phyloP scores from a whole-genome alignment of 2,888 invertebrate species.

The Zeuzera pyrina region DNA sequence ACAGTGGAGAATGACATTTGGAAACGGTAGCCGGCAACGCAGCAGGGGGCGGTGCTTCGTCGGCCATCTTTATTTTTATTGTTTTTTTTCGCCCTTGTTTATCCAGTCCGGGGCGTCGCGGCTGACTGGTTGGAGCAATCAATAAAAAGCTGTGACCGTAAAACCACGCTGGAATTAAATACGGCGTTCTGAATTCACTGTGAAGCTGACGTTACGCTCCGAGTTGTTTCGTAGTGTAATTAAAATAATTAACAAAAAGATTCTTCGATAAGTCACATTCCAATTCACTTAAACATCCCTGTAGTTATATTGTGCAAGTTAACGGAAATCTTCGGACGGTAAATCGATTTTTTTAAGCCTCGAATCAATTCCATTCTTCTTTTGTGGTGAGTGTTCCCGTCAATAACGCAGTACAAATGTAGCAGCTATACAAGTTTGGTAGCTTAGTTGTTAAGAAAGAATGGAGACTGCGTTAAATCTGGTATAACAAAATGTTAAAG shows the following conservation, averaged over 20 bases:
- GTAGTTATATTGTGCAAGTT: too few species aligned
- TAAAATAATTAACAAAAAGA: constrained; percentile 25
- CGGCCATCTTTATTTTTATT: constrained; percentile 58
- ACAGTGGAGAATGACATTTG: constrained; percentile 59
- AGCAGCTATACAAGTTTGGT: too few species aligned
- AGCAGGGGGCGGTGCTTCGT: constrained; percentile 61
- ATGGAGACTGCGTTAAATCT: too few species aligned
- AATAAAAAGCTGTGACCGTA: constrained; percentile 63
- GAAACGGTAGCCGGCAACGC: constrained; percentile 61
- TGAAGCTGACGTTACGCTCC: constrained; percentile 32
- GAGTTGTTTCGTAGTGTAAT: constrained; percentile 28
- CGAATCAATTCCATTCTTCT: too few species aligned
- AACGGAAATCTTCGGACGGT: too few species aligned
- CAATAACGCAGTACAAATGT: too few species aligned
- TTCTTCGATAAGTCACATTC: constrained; percentile 10
- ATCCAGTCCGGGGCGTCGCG: constrained; percentile 58
- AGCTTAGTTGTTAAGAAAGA: too few species aligned
- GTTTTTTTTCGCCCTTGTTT: constrained; percentile 63
- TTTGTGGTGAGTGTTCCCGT: too few species aligned
- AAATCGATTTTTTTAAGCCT: too few species aligned
- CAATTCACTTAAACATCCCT: too few species aligned
- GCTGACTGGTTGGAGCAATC: constrained; percentile 61
- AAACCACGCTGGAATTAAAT: constrained; percentile 61
- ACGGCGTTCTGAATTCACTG: constrained; percentile 27
- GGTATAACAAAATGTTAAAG: too few species aligned